Conservation (phyloP, 2,113 vertebrate genomes). For the Ammodytes dubius region DNA sequence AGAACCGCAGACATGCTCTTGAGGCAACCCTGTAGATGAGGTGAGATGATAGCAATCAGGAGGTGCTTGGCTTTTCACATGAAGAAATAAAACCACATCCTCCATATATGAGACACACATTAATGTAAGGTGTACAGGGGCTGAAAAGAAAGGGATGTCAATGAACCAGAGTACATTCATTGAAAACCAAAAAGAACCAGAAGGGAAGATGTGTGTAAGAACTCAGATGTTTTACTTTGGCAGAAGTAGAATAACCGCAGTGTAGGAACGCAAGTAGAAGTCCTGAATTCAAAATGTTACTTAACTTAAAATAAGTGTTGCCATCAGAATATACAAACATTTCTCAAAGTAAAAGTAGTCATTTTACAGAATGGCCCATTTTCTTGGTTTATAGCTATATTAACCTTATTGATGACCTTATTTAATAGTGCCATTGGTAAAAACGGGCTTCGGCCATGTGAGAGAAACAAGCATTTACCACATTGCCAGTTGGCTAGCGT, state of each 20-base stretch:
- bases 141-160: background rate
- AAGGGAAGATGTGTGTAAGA: background rate
- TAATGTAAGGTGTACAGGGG: constrained; percentile 9
- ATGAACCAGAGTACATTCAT: background rate
- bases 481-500: no score
- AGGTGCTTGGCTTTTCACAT: constrained; percentile 43
- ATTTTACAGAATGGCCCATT: background rate
- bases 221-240: background rate
- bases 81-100: constrained; percentile 37
- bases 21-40: constrained; percentile 62
- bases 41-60: constrained; percentile 46
- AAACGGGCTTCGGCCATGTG: no score
- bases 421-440: no score
- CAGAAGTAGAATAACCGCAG: background rate
- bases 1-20: constrained; percentile 39
- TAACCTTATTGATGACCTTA: no score
- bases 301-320: background rate
- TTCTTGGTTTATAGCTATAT: no score
- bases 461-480: no score
- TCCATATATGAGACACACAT: constrained; percentile 22
- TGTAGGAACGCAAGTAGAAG: background rate
- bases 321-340: background rate
- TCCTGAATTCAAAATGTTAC: background rate
- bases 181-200: background rate
- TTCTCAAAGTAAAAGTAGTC: background rate